Evolutionary conservation across 1,140 invertebrate species (phyloP).

Genomic region (Leptinotarsa defecta): DNA sequence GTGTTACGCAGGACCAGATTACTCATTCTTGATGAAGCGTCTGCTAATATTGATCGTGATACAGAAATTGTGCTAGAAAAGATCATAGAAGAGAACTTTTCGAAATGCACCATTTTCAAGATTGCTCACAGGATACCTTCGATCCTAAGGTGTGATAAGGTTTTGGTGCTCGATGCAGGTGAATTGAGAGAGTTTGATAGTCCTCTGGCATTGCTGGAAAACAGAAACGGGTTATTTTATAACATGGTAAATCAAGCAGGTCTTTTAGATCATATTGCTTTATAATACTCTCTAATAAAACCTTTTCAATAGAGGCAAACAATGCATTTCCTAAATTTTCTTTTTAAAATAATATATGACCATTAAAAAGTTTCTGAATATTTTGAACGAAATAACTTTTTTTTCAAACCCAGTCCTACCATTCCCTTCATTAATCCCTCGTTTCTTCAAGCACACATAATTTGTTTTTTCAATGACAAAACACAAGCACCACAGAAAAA

Average conservation of each 20-base stretch:
- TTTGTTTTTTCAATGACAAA: too few relatives aligned
- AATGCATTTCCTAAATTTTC: too few relatives aligned
- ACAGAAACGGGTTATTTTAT: constrained; percentile 66
- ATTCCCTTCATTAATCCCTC: too few relatives aligned
- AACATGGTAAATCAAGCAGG: constrained; percentile 73
- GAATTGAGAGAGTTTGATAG: constrained; percentile 72
- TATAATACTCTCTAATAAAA: background rate
- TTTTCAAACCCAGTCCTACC: too few relatives aligned
- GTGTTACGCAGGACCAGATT: constrained; percentile 75
- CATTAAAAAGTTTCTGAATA: too few relatives aligned
- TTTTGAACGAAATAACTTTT: too few relatives aligned
- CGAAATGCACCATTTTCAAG: constrained; percentile 75
- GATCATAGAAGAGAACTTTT: constrained; percentile 72
- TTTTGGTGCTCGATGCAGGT: constrained; percentile 74
- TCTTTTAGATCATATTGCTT: background rate
- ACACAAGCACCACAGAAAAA: too few relatives aligned
- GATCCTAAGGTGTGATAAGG: constrained; percentile 77
- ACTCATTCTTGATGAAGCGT: constrained; percentile 78
- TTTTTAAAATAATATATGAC: too few relatives aligned
- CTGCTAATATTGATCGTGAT: constrained; percentile 71
- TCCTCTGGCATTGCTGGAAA: constrained; percentile 68
- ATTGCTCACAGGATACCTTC: constrained; percentile 83
- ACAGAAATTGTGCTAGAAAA: constrained; percentile 71
- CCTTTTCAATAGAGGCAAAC: too few relatives aligned
- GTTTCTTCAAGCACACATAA: too few relatives aligned